A percentile compares a stretch with the other conserved stretches of the same genome.
phyloP scores from a whole-genome alignment of 2,888 invertebrate species.

The Sarcophaga variegata region DNA sequence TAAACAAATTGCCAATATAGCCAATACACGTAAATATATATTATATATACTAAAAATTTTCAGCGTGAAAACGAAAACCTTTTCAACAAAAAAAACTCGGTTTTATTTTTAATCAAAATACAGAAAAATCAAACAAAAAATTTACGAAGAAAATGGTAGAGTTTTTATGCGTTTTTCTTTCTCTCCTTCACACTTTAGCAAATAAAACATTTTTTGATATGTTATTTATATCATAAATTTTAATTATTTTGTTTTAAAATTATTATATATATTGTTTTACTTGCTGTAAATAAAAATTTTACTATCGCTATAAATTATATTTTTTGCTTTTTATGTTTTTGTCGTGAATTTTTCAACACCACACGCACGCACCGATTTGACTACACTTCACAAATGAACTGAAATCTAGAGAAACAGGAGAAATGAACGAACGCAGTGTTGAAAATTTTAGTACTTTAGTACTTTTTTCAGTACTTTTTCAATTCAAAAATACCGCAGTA shows the following conservation, averaged over 20 bases:
- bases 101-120: not conserved
- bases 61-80: not conserved
- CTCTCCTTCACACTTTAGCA: not conserved
- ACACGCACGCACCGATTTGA: constrained; percentile 56
- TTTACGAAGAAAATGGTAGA: not conserved
- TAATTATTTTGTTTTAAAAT: not conserved
- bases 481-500: too few species aligned
- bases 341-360: constrained; percentile 31
- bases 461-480: too few species aligned
- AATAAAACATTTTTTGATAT: not conserved
- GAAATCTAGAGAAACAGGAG: constrained; percentile 41
- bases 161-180: not conserved
- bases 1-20: constrained; percentile 3
- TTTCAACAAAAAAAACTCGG: too few species aligned
- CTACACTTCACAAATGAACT: constrained; percentile 53
- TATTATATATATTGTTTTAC: not conserved
- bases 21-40: not conserved
- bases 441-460: too few species aligned
- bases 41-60: not conserved
- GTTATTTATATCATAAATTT: not conserved
- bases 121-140: not conserved
- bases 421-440: constrained; percentile 29
- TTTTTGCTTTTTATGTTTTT: constrained; percentile 16
- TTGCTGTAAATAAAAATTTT: not conserved
- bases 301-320: not conserved